Evolutionary conservation across 2,113 vertebrate species (phyloP), one percentile per base, ranked within the genome.

Genomic region (Trematocara nigrifrons): DNA sequence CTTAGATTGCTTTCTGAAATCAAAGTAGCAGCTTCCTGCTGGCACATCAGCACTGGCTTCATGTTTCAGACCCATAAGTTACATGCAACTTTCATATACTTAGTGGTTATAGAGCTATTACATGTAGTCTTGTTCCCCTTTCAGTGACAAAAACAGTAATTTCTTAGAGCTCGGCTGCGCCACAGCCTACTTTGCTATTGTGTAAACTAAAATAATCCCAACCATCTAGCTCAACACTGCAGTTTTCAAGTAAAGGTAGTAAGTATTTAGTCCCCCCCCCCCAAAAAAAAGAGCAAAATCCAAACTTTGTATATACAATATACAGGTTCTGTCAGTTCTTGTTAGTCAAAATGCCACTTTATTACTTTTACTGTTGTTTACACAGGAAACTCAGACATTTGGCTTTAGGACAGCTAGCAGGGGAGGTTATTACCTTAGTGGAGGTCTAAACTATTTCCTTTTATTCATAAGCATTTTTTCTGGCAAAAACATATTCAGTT

Each of bases 361-460:
- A 82, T 76, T 9, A 35, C 18, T 84, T 15, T 76, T n/a, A 49
- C 10, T 20, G 6, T 15, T 45, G 12, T 54, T 45, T 59, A 35
- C 66, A n/a, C 35, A 29, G 10, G 40, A 38, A 42, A 53, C 69
- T 3, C 15, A 76, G 69, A 49, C 18, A 7, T n/a, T 81, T 89
- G 53, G 82, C 77, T 64, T 16, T 42, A 7, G 57, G 16, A 66
- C 71, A 49, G 71, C 29, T 7, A 82, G 80, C 86, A 33, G 20
- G 29, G 15, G 29, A 47, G n/a, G 53, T 85, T 71, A 66, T 84
- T 64, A 86, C 77, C 61, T 80, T 56, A 31, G 77, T 49, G 82
- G 81, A 87, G 66, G 76, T 90, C 88, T 64, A 4, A 85, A 56
- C 52, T 80, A 49, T 57, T 78, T 87, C 78, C 76, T 88, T 31